Evolutionary conservation across 2,888 invertebrate species (phyloP).

Genomic region (Tachystola acroxantha): DNA sequence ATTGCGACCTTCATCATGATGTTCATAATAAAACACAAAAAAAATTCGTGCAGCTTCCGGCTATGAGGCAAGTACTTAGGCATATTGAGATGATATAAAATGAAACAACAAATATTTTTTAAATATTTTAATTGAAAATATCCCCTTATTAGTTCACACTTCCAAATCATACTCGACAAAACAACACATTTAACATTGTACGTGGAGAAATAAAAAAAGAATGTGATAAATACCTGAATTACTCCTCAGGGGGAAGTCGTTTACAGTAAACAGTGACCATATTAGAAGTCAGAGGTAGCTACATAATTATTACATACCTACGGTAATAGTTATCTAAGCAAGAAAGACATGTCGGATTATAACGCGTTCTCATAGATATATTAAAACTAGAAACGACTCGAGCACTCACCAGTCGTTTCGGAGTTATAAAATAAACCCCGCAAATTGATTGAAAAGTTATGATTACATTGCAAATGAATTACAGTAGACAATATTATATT

Average conservation of each 20-base stretch:
- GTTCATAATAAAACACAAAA: constrained; percentile 22
- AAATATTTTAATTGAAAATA: constrained; percentile 5
- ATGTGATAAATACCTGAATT: constrained; percentile 73
- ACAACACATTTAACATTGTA: constrained; percentile 45
- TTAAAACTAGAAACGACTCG: too few relatives aligned
- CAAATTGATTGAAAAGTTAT: too few relatives aligned
- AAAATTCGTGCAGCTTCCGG: constrained; percentile 7
- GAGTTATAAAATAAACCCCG: too few relatives aligned
- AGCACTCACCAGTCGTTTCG: too few relatives aligned
- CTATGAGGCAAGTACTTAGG: too few relatives aligned
- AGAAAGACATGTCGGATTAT: constrained; percentile 44
- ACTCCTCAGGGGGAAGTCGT: constrained; percentile 68
- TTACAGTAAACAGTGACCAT: constrained; percentile 55
- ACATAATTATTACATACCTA: constrained; percentile 47
- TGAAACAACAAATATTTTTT: too few relatives aligned
- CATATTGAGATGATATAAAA: too few relatives aligned
- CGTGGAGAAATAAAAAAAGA: constrained; percentile 47
- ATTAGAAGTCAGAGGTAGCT: constrained; percentile 59
- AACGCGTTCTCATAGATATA: too few relatives aligned
- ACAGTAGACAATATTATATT: too few relatives aligned
- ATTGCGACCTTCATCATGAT: too few relatives aligned
- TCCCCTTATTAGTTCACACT: constrained; percentile 7
- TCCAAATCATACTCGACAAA: constrained; percentile 43
- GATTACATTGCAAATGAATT: too few relatives aligned
- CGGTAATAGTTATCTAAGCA: constrained; percentile 22